Percentiles rank a stretch among this genome's conserved stretches.
phyloP scores from a whole-genome alignment of 2,888 invertebrate species.

The Scaptomyza flava region DNA sequence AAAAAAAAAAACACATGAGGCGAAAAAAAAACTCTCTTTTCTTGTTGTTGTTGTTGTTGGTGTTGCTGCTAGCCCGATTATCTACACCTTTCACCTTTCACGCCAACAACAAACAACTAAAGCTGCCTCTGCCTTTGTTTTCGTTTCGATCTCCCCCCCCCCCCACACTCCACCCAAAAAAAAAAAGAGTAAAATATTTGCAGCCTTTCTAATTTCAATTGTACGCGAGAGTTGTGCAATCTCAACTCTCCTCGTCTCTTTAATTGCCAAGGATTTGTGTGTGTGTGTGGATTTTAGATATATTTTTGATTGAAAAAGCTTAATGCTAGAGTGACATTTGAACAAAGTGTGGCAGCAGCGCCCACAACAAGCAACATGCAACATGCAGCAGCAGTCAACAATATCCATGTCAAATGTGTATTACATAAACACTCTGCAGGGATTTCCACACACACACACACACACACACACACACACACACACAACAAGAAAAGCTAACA shows the following conservation, averaged over 20 bases:
- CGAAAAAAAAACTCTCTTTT: constrained; percentile 58
- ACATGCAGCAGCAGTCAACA: neutral
- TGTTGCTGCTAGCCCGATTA: constrained; percentile 57
- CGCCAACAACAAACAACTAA: constrained; percentile 48
- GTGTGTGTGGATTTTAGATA: too few relatives aligned
- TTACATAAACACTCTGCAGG: constrained; percentile 72
- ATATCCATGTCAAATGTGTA: constrained; percentile 57
- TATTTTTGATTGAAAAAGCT: neutral
- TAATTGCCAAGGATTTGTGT: constrained; percentile 20
- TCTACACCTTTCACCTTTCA: constrained; percentile 72
- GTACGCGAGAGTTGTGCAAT: constrained; percentile 54
- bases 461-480: constrained; percentile 58
- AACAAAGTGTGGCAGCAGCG: constrained; percentile 59
- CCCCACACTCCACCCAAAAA: neutral
- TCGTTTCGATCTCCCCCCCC: constrained; percentile 41
- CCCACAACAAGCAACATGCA: constrained; percentile 46
- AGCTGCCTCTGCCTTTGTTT: constrained; percentile 41
- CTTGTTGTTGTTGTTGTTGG: constrained; percentile 39
- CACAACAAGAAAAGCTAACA: constrained; percentile 24
- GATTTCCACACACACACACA: constrained; percentile 68
- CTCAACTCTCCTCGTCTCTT: neutral
- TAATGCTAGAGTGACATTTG: constrained; percentile 41
- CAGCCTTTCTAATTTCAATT: constrained; percentile 80
- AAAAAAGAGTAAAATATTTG: constrained; percentile 34
- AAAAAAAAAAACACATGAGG: constrained; percentile 52